Percentiles rank a stretch among this genome's conserved stretches.
phyloP scores from a whole-genome alignment of 2,797 vertebrate genomes.

The Ataeniobius toweri region DNA sequence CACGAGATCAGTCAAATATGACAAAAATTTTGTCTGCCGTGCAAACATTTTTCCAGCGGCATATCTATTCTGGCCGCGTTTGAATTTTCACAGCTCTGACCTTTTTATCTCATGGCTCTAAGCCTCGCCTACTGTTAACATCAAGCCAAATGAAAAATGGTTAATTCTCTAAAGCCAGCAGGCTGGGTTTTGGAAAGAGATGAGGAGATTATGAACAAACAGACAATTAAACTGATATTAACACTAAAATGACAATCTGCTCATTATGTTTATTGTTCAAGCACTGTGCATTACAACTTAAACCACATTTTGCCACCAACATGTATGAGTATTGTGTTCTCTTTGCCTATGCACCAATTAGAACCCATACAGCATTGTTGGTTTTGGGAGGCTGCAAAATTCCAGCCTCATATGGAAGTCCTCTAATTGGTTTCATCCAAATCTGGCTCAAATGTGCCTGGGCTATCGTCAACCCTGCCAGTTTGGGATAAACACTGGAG shows the following conservation, averaged over 20 bases:
- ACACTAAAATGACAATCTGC: conserved; percentile 10
- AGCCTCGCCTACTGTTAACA: not conserved
- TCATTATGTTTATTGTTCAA: conserved; percentile 18
- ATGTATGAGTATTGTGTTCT: not conserved
- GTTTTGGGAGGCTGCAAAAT: conserved; percentile 35
- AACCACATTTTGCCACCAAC: not conserved
- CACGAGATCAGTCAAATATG: conserved; percentile 25
- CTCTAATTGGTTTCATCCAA: conserved; percentile 54
- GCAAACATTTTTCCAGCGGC: conserved; percentile 11
- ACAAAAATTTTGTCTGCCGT: conserved; percentile 29
- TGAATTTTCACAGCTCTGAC: not conserved
- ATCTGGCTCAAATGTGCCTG: conserved; percentile 61
- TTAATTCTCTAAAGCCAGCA: conserved; percentile 41
- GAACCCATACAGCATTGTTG: conserved; percentile 4
- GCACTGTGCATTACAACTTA: not conserved
- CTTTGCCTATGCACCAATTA: conserved; percentile 9
- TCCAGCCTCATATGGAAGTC: conserved; percentile 30
- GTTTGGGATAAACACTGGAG: conserved; percentile 39
- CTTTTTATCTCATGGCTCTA: not conserved
- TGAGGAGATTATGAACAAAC: conserved; percentile 44
- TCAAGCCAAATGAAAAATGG: conserved; percentile 24
- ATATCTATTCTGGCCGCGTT: not conserved
- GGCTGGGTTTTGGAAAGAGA: conserved; percentile 31
- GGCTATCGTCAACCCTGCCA: conserved; percentile 44
- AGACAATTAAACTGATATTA: not conserved